Percentiles rank a stretch among this genome's conserved stretches.
Evolutionary conservation across 1,140 invertebrate genomes (phyloP).

Genomic region (Cyclina sinensis): DNA sequence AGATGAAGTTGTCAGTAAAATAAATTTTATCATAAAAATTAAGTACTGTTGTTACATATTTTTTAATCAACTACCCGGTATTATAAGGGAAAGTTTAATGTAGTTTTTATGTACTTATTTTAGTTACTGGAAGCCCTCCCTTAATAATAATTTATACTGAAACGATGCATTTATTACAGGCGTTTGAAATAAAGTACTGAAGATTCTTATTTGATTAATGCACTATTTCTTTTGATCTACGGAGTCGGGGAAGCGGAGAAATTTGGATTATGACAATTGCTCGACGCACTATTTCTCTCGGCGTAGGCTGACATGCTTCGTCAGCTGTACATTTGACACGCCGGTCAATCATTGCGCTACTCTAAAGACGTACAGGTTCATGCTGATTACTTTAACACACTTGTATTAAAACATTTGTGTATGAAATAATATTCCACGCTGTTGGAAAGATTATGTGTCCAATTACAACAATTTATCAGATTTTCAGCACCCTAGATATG

Average conservation of each 20-base stretch:
- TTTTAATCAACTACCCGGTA: no score
- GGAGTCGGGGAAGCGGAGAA: constrained; percentile 18
- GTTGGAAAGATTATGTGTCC: constrained; percentile 57
- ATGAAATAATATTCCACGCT: constrained; percentile 67
- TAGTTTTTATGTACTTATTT: background rate
- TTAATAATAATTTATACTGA: background rate
- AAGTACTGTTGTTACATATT: no score
- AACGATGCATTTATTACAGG: constrained; percentile 48
- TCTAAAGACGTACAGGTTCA: constrained; percentile 63
- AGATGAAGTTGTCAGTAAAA: no score
- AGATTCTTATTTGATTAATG: constrained; percentile 50
- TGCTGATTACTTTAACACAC: constrained; percentile 65
- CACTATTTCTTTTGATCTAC: constrained; percentile 60
- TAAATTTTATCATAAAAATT: no score
- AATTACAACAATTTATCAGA: constrained; percentile 63
- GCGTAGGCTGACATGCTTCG: constrained; percentile 58
- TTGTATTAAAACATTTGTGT: constrained; percentile 48
- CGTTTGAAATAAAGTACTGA: constrained; percentile 24
- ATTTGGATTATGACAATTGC: constrained; percentile 56
- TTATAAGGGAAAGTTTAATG: background rate
- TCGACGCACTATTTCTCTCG: constrained; percentile 56
- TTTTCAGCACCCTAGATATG: constrained; percentile 31
- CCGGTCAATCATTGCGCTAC: constrained; percentile 65
- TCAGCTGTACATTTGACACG: constrained; percentile 64
- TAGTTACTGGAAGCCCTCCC: background rate